Evolutionary conservation across 2,797 vertebrate species (phyloP).

Genomic region (Australoheros facetus): DNA sequence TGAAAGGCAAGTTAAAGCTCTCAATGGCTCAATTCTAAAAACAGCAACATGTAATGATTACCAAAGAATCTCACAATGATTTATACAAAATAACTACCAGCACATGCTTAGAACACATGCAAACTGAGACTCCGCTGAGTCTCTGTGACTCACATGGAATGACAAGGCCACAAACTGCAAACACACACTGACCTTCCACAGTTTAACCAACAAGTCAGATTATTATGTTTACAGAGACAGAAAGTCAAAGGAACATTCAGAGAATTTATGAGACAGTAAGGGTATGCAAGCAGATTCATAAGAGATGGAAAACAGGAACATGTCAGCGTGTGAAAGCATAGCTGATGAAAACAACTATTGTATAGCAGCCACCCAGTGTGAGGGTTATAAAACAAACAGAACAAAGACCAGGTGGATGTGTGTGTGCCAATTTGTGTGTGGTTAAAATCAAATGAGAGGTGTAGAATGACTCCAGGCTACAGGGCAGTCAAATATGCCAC

Average conservation of each 20-base stretch:
- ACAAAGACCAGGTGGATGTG: conserved; percentile 70
- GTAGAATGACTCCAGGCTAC: conserved; percentile 43
- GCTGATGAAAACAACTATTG: conserved; percentile 48
- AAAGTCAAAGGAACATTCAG: conserved; percentile 9
- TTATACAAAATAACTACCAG: conserved; percentile 11
- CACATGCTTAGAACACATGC: conserved; percentile 31
- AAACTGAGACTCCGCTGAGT: conserved; percentile 23
- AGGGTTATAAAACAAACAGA: conserved; percentile 58
- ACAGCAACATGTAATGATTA: background rate
- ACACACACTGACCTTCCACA: conserved; percentile 61
- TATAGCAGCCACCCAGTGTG: conserved; percentile 7
- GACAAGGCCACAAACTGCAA: conserved; percentile 66
- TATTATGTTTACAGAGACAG: conserved; percentile 24
- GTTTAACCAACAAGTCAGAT: conserved; percentile 53
- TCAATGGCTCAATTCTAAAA: background rate
- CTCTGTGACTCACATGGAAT: conserved; percentile 59
- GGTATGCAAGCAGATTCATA: conserved; percentile 10
- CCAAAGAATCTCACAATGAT: background rate
- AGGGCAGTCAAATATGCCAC: conserved; percentile 74
- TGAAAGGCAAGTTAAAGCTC: background rate
- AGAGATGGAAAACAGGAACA: conserved; percentile 5
- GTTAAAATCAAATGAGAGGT: conserved; percentile 56
- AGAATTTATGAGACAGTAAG: conserved; percentile 30
- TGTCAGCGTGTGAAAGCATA: conserved; percentile 10
- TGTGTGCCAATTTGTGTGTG: conserved; percentile 35